phyloP scores from a whole-genome alignment of 1,140 invertebrate species.

The Galleria mellonella region DNA sequence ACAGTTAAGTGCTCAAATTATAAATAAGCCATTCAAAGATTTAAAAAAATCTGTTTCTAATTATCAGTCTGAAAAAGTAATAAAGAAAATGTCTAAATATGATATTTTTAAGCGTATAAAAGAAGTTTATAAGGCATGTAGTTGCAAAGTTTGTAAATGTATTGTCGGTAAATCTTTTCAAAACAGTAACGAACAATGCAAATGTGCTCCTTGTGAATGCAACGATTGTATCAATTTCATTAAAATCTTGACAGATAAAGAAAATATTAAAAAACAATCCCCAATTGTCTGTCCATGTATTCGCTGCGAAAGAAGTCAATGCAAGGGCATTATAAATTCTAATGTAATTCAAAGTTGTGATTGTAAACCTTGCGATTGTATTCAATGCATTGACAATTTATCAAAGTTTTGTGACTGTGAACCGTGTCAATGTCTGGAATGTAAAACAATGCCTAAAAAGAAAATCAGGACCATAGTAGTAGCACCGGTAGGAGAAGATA shows the following conservation, averaged over 20 bases:
- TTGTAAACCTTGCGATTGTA: constrained; percentile 33
- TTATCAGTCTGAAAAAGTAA: not conserved
- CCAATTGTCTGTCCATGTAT: constrained; percentile 21
- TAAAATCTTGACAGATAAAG: constrained; percentile 2
- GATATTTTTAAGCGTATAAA: constrained; percentile 41
- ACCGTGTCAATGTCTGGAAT: constrained; percentile 34
- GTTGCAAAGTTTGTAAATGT: constrained; percentile 56
- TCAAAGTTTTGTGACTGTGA: constrained; percentile 24
- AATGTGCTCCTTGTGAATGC: constrained; percentile 40
- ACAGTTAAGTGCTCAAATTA: constrained; percentile 41
- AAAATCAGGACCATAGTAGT: constrained; percentile 14
- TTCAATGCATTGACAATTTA: constrained; percentile 17
- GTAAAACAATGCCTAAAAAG: constrained; percentile 9
- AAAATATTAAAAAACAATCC: not conserved
- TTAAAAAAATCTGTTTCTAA: constrained; percentile 17
- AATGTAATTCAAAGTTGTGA: constrained; percentile 14
- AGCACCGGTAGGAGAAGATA: constrained; percentile 15
- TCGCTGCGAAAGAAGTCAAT: constrained; percentile 27
- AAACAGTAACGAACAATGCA: constrained; percentile 16
- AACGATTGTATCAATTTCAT: constrained; percentile 21
- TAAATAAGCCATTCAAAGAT: constrained; percentile 33
- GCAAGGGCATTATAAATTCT: constrained; percentile 16
- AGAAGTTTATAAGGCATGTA: constrained; percentile 49
- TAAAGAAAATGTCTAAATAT: constrained; percentile 19
- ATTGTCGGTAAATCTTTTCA: constrained; percentile 17